Evolutionary conservation across 1,140 invertebrate genomes (phyloP), one percentile per base, ranked within the genome.

Genomic region (Stegodyphus dumicola): DNA sequence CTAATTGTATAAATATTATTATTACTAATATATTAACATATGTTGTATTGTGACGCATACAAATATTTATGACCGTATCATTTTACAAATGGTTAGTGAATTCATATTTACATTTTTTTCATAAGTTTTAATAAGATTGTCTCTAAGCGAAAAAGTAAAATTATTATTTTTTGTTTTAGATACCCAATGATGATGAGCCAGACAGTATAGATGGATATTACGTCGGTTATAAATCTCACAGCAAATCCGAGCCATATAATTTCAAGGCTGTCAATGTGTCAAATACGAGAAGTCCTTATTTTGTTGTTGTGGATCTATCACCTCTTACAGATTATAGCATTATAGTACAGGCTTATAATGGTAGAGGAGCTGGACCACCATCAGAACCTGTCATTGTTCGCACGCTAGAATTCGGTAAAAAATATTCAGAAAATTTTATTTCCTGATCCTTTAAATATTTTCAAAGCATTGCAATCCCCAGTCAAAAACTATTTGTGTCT

Each of bases 321-420:
- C 88, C 89, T n/a, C 89, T 89, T 77, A 90, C 90, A 7, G 87
- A 89, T 13, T 91, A 91, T 73, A 87, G 75, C 52, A 49, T 90
- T 13, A 88, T 90, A 11, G 87, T 91, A 4, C 90, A 91, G 79
- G 89, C 89, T 56, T 91, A 85, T 83, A 91, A 91, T 86, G 85
- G 88, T 2, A 90, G 90, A 76, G 92, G 92, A 5, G 89, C 90
- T n/a, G 95, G 95, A 52, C 95, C 95, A 6, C 90, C 94, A 0
- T 95, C 95, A 0, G 94, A 95, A 76, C 93, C 94, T 54, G 92
- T 94, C 0, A 92, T 93, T 0, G 94, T 94, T 0, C 94, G 95
- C 88, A 87, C 86, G 7, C 73, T 87, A 17, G 86, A 87, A 71
- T 83, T 77, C 13, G 86, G 86, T 87, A 78, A 81, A 15, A 60